These are phyloP conservation scores for Piezodorus guildinii DNA, from an alignment of 1,140 invertebrate species.

Conservation along the genomic window DNA sequence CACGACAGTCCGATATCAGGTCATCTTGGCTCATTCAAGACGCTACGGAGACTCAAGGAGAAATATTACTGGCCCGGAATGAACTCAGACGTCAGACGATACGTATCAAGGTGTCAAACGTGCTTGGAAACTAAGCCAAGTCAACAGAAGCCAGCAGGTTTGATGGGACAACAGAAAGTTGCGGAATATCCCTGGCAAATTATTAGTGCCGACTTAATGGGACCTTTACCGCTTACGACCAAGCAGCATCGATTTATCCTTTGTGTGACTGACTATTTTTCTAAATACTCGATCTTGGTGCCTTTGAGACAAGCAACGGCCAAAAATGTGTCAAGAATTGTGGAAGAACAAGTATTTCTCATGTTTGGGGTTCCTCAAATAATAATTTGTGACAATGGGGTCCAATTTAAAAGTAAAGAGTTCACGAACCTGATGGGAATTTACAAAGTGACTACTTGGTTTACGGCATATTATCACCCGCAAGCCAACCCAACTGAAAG, in stretches of 20 bases:
- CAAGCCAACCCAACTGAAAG: conserved; percentile 35
- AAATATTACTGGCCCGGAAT: too few relatives aligned
- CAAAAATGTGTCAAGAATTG: too few relatives aligned
- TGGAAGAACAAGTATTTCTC: too few relatives aligned
- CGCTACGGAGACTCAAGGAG: not conserved
- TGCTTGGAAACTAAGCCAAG: not conserved
- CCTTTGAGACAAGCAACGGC: too few relatives aligned
- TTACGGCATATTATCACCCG: conserved; percentile 22
- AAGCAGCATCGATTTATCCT: not conserved
- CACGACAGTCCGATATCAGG: not conserved
- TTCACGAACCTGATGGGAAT: too few relatives aligned
- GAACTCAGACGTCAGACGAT: too few relatives aligned
- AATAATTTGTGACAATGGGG: too few relatives aligned
- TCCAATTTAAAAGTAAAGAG: too few relatives aligned
- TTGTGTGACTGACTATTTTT: not conserved
- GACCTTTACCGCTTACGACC: not conserved
- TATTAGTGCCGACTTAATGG: not conserved
- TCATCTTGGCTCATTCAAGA: not conserved
- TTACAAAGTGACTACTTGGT: not conserved
- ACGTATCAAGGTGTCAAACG: too few relatives aligned
- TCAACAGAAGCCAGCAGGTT: not conserved
- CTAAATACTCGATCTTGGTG: too few relatives aligned
- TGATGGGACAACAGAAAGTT: not conserved
- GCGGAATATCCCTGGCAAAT: not conserved
- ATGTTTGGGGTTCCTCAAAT: too few relatives aligned